Evolutionary conservation across 2,113 vertebrate species (phyloP).

Genomic region (Pao palembangensis): DNA sequence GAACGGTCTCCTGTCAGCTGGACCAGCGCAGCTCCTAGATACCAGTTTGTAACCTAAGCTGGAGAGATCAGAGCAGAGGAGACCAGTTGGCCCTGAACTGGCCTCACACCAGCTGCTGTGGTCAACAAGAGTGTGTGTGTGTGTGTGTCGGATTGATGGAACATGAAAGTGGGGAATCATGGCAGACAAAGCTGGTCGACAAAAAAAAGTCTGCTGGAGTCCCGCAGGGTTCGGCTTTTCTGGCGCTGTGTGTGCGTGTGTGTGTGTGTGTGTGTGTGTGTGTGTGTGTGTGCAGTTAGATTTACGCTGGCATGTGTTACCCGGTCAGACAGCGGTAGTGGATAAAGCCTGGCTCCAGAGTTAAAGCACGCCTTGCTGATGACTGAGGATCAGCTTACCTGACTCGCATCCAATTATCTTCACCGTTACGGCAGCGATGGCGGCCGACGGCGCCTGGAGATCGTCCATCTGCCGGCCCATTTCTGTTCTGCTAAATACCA

Average conservation of each 20-base stretch:
- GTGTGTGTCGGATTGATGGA: slow-evolving; percentile 44
- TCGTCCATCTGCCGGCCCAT: slow-evolving; percentile 47
- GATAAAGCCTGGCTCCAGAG: slow-evolving; percentile 64
- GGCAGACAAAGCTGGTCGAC: slow-evolving; percentile 48
- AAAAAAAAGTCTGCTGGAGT: slow-evolving; percentile 60
- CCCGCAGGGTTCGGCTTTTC: slow-evolving; percentile 47
- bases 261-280: neutral
- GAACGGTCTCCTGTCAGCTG: slow-evolving; percentile 21
- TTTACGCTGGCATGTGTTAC: slow-evolving; percentile 46
- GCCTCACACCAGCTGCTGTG: slow-evolving; percentile 40
- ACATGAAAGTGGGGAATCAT: slow-evolving; percentile 51
- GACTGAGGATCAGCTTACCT: slow-evolving; percentile 59
- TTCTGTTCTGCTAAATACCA: neutral
- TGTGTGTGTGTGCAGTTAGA: slow-evolving; percentile 14
- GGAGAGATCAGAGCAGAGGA: slow-evolving; percentile 57
- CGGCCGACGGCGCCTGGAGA: slow-evolving; percentile 9
- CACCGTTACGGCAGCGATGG: slow-evolving; percentile 43
- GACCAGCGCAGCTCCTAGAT: slow-evolving; percentile 16
- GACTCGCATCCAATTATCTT: slow-evolving; percentile 63
- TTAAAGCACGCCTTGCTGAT: slow-evolving; percentile 51
- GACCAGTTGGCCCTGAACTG: slow-evolving; percentile 44
- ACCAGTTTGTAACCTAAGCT: slow-evolving; percentile 13
- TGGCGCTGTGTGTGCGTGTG: slow-evolving; percentile 20
- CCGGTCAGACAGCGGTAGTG: slow-evolving; percentile 52
- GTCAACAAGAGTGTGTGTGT: slow-evolving; percentile 27